phyloP scores from a whole-genome alignment of 2,888 invertebrate genomes.

The Plusia festucae region DNA sequence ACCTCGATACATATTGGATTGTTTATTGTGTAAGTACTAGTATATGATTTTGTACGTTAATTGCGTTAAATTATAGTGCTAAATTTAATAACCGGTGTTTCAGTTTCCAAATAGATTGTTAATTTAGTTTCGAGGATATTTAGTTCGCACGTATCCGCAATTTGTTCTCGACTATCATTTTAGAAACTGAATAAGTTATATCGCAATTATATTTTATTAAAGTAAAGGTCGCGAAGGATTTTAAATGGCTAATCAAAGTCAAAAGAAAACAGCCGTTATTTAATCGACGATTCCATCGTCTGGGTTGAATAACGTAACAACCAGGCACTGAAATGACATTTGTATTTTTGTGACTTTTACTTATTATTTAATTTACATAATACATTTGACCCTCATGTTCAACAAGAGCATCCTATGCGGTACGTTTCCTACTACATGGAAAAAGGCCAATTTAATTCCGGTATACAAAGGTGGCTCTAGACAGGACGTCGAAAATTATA shows the following conservation, averaged over 20 bases:
- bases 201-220: constrained; percentile 8
- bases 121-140: constrained; percentile 53
- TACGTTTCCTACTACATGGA: too few species aligned
- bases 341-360: background rate
- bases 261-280: constrained; percentile 36
- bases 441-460: too few species aligned
- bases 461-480: too few species aligned
- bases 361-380: too few species aligned
- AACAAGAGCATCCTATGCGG: too few species aligned
- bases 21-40: constrained; percentile 80
- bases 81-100: constrained; percentile 47
- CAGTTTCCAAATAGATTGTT: constrained; percentile 55
- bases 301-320: constrained; percentile 24
- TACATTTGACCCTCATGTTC: too few species aligned
- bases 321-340: constrained; percentile 1
- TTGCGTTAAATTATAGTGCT: constrained; percentile 52
- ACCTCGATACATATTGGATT: constrained; percentile 66
- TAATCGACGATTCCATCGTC: constrained; percentile 38
- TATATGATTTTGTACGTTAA: constrained; percentile 51
- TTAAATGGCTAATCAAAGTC: constrained; percentile 14
- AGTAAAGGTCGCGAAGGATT: background rate
- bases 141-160: constrained; percentile 55
- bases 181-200: constrained; percentile 23
- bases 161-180: constrained; percentile 40
- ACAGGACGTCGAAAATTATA: too few species aligned